A percentile compares a stretch with the other conserved stretches of the same genome.
These are phyloP conservation scores for Plestiodon gilberti DNA, from an alignment of 2,113 vertebrate genomes.

Conservation along the genomic window DNA sequence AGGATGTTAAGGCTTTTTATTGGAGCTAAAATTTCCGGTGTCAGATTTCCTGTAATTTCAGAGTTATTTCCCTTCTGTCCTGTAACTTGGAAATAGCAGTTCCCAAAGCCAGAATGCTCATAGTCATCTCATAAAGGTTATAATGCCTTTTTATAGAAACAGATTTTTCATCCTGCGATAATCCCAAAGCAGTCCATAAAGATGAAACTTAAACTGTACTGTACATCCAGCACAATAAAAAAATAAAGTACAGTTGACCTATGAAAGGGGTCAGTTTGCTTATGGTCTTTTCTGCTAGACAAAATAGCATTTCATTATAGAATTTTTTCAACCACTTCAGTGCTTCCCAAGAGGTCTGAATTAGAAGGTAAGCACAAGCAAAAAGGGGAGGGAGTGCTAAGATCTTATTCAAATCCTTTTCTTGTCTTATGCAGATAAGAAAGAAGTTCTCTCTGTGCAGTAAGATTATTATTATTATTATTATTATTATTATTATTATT, in stretches of 20 bases:
- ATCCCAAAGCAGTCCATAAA: constrained; percentile 39
- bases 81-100: constrained; percentile 65
- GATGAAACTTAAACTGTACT: constrained; percentile 33
- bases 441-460: not conserved
- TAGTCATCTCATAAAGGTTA: constrained; percentile 15
- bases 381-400: not conserved
- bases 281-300: not conserved
- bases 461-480: no score
- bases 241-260: constrained; percentile 26
- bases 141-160: constrained; percentile 26
- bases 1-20: constrained; percentile 59
- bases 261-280: constrained; percentile 19
- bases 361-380: not conserved
- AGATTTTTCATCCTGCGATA: constrained; percentile 31
- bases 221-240: constrained; percentile 17
- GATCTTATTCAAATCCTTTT: not conserved
- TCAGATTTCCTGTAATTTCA: constrained; percentile 64
- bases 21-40: constrained; percentile 66
- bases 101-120: constrained; percentile 50
- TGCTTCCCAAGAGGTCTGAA: not conserved
- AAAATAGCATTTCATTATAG: constrained; percentile 13
- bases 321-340: constrained; percentile 7
- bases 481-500: no score
- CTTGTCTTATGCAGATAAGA: not conserved
- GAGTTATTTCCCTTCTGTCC: constrained; percentile 62